A percentile compares a stretch with the other conserved stretches of the same genome.
Conservation (phyloP, 1,140 invertebrate genomes). For the Lucilia sericata region DNA sequence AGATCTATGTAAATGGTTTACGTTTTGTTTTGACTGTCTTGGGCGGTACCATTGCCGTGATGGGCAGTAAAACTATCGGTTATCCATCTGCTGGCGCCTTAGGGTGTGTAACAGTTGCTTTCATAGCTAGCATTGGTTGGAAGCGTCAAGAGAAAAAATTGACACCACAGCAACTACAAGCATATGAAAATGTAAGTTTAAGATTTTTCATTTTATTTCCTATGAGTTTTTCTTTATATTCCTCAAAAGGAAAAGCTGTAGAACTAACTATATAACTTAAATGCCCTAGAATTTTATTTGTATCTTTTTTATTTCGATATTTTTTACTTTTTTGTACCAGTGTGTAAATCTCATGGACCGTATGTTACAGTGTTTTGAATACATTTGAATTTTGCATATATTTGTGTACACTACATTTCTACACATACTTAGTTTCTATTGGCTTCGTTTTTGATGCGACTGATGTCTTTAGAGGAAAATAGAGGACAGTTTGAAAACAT, state of each 20-base stretch:
- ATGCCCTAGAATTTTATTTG: background rate
- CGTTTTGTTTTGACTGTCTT: constrained; percentile 70
- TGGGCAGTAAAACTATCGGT: constrained; percentile 72
- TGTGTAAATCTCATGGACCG: background rate
- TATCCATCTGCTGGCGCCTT: constrained; percentile 75
- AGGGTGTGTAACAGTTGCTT: constrained; percentile 73
- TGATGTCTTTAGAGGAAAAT: background rate
- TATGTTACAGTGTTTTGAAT: background rate
- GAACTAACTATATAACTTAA: background rate
- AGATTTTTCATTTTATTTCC: background rate
- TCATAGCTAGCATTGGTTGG: constrained; percentile 72
- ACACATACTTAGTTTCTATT: background rate
- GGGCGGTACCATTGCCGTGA: constrained; percentile 73
- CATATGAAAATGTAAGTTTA: constrained; percentile 59
- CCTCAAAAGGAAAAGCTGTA: background rate
- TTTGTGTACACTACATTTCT: background rate
- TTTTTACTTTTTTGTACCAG: background rate
- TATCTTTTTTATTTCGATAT: background rate
- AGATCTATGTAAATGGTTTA: constrained; percentile 67
- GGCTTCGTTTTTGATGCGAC: background rate
- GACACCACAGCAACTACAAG: constrained; percentile 55
- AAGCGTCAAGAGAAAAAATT: constrained; percentile 58
- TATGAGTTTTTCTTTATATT: background rate
- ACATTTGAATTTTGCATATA: background rate
- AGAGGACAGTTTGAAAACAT: background rate